Base-by-base conservation (phyloP, 2,797 vertebrate species). In the Crenichthys baileyi region DNA sequence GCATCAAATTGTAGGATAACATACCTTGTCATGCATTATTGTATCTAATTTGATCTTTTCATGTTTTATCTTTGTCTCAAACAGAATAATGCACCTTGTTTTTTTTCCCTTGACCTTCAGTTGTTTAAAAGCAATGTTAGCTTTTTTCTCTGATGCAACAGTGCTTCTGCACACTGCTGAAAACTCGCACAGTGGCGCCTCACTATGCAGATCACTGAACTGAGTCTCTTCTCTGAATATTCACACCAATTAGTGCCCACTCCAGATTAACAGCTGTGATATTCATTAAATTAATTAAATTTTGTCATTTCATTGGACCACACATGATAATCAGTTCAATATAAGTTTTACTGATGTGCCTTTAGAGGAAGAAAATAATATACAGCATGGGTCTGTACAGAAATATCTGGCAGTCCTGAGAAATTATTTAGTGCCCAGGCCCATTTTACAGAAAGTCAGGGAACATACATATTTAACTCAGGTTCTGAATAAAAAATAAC, bases 381-480 rank as follows among this genome's bases (percentile, higher is more conserved):
- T 22, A 2, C 36, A 11, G 36, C 63, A 39, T 20, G 29, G 26
- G 72, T 8, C 20, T 70, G 26, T 8, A 46, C 18, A 50, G 5
- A 22, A 26, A 68, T 4, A 22, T 73, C 31, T 2, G 67, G 8
- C 16, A n/a, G 56, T 11, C 70, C 29, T 9, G 53, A 72, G 48
- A 67, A 39, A 78, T 85, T 79, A 63, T 70, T 85, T 39, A 78
- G 3, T 24, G 22, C 31, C 36, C 53, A 72, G 44, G 53, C 26
- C 76, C 67, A 24, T n/a, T 65, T 36, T 70, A 75, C 36, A 60
- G 56, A 48, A 53, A 58, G 60, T 53, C 67, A 61, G 63, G 51
- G 81, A 77, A 61, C 74, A 84, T 87, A 46, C 58, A 88, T 87
- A 78, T 89, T 90, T 87, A 76, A 89, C 85, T 73, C 46, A 63